A percentile compares a stretch with the other conserved stretches of the same genome.
These are phyloP conservation scores for Steinernema feltiae DNA, from an alignment of 1,140 invertebrate genomes.

Conservation along the genomic window DNA sequence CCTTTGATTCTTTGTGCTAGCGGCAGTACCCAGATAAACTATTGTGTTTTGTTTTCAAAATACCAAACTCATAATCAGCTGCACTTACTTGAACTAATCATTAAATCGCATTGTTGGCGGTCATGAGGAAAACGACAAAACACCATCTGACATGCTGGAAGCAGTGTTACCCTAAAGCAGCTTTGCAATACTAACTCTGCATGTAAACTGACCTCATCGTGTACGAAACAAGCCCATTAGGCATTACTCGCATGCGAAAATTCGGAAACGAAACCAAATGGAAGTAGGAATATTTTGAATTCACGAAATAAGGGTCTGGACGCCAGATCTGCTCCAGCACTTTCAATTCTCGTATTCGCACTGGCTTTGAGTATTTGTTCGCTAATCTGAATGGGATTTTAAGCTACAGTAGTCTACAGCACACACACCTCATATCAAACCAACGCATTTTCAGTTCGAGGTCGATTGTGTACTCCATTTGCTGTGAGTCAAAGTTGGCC, in stretches of 20 bases:
- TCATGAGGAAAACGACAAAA: constrained; percentile 56
- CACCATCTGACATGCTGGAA: constrained; percentile 51
- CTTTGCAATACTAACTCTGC: not conserved
- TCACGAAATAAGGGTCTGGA: constrained; percentile 48
- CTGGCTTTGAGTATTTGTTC: constrained; percentile 54
- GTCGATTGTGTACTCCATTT: constrained; percentile 55
- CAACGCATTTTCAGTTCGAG: constrained; percentile 49
- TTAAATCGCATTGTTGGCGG: constrained; percentile 49
- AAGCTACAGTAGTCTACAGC: constrained; percentile 17
- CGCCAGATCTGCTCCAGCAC: constrained; percentile 53
- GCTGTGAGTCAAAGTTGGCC: constrained; percentile 50
- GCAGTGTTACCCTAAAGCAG: constrained; percentile 45
- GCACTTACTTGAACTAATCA: constrained; percentile 54
- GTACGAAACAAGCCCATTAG: constrained; percentile 48
- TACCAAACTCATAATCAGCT: no score
- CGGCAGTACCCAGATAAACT: no score
- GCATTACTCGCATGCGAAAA: constrained; percentile 53
- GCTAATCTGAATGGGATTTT: constrained; percentile 39
- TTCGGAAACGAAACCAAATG: constrained; percentile 55
- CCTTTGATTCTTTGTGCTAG: no score
- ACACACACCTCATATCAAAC: constrained; percentile 32
- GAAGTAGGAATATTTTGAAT: constrained; percentile 52
- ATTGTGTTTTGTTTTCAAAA: no score
- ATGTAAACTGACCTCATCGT: constrained; percentile 46
- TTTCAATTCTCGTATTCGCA: constrained; percentile 48